Conservation (phyloP, 2,888 invertebrate species). For the Neoscelio sp. region DNA sequence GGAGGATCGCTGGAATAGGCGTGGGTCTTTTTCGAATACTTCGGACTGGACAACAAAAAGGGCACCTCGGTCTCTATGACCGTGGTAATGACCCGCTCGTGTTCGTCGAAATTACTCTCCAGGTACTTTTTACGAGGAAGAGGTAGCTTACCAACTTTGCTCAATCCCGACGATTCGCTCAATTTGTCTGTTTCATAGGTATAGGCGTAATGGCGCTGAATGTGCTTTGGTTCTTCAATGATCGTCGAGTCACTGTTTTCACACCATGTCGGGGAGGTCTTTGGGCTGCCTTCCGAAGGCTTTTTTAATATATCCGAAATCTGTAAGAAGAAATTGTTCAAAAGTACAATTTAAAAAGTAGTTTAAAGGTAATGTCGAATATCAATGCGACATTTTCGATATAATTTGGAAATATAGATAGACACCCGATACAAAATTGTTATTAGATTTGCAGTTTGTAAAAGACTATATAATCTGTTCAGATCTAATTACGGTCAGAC, state of each 20-base stretch:
- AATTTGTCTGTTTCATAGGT: conserved; percentile 78
- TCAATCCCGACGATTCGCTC: conserved; percentile 68
- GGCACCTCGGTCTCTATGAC: conserved; percentile 80
- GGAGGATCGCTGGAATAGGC: conserved; percentile 78
- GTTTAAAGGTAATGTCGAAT: conserved; percentile 13
- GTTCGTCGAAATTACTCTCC: conserved; percentile 80
- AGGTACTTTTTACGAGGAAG: conserved; percentile 77
- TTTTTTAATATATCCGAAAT: conserved; percentile 61
- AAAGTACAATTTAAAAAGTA: background rate
- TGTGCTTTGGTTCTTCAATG: conserved; percentile 76
- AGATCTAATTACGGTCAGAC: too few relatives aligned
- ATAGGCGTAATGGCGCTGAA: conserved; percentile 80
- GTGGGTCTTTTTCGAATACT: conserved; percentile 76
- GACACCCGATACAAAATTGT: too few relatives aligned
- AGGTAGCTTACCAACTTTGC: conserved; percentile 74
- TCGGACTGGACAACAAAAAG: conserved; percentile 76
- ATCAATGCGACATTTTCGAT: too few relatives aligned
- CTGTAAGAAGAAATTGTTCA: conserved; percentile 21
- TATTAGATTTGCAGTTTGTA: too few relatives aligned
- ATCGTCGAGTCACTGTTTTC: conserved; percentile 43
- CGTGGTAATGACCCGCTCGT: conserved; percentile 80
- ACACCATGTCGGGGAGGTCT: conserved; percentile 59
- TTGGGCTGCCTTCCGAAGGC: conserved; percentile 47
- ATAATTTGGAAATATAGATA: too few relatives aligned
- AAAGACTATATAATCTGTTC: too few relatives aligned